A percentile compares a stretch with the other conserved stretches of the same genome.
Conservation (phyloP, 2,113 vertebrate species). For the Ctenodactylus gundi region DNA sequence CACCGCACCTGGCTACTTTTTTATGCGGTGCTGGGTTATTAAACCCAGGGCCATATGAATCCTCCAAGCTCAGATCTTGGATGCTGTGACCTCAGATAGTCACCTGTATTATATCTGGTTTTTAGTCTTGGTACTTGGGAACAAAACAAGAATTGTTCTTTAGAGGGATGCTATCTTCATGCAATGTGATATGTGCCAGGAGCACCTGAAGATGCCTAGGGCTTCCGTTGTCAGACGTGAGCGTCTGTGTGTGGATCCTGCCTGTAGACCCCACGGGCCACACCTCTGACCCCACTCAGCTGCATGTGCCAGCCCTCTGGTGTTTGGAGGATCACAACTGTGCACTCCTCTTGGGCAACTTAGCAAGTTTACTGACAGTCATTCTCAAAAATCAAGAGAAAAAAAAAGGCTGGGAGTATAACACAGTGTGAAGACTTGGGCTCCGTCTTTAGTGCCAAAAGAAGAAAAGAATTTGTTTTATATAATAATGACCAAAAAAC, state of each 20-base stretch:
- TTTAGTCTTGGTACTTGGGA: neutral
- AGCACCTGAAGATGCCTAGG: neutral
- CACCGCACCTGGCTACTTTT: too few species aligned
- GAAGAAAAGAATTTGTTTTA: neutral
- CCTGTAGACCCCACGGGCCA: fast-evolving
- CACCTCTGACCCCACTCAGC: too few species aligned
- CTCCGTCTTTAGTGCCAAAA: too few species aligned
- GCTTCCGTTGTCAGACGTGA: too few species aligned
- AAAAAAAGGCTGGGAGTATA: too few species aligned
- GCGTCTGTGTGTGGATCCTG: neutral
- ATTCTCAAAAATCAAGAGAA: too few species aligned
- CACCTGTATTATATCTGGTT: neutral
- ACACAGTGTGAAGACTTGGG: too few species aligned
- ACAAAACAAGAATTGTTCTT: neutral
- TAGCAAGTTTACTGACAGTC: too few species aligned
- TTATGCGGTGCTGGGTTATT: too few species aligned
- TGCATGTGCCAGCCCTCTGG: too few species aligned
- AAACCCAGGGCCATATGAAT: neutral
- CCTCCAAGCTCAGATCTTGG: neutral
- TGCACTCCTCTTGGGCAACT: too few species aligned
- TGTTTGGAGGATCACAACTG: too few species aligned
- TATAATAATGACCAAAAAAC: neutral
- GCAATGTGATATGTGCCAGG: neutral
- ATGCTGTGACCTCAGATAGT: neutral
- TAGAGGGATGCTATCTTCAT: neutral